A percentile compares a stretch with the other conserved stretches of the same genome.
Evolutionary conservation across 2,797 vertebrate genomes (phyloP).

Genomic region (Cephalopachus bancanus): DNA sequence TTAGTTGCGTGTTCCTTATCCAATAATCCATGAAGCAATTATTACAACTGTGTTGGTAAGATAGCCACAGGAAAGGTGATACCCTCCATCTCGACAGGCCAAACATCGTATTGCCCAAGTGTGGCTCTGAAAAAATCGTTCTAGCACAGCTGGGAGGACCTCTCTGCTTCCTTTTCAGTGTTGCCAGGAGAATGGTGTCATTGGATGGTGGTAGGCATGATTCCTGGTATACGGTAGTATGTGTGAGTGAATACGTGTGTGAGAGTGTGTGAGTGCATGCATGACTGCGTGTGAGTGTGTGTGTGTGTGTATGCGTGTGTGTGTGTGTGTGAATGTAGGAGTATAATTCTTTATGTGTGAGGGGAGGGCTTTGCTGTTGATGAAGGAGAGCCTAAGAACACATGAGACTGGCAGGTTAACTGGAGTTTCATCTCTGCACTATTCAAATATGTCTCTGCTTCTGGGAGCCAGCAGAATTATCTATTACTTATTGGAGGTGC

Average conservation of each 20-base stretch:
- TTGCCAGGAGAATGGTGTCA: background rate
- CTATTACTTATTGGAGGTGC: background rate
- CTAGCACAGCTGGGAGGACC: rapidly evolving
- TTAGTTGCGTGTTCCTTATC: rapidly evolving
- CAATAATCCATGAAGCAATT: background rate
- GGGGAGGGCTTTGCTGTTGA: background rate
- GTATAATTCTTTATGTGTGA: too few species aligned
- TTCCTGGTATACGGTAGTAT: rapidly evolving
- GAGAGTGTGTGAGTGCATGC: background rate
- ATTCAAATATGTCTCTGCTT: background rate
- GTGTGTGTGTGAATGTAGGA: background rate
- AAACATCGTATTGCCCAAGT: rapidly evolving
- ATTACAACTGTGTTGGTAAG: rapidly evolving
- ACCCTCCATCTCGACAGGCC: rapidly evolving
- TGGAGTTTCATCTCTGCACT: background rate
- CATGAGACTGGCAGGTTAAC: background rate
- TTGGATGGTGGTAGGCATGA: too few species aligned
- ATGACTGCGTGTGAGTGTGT: background rate
- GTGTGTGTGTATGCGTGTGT: too few species aligned
- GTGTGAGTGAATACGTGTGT: background rate
- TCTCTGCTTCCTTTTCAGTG: background rate
- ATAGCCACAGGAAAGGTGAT: background rate
- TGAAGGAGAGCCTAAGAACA: background rate
- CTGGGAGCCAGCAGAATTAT: background rate
- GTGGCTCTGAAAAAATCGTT: rapidly evolving